Base-by-base conservation (phyloP, 2,113 vertebrate species). In the Cottus gobio region DNA sequence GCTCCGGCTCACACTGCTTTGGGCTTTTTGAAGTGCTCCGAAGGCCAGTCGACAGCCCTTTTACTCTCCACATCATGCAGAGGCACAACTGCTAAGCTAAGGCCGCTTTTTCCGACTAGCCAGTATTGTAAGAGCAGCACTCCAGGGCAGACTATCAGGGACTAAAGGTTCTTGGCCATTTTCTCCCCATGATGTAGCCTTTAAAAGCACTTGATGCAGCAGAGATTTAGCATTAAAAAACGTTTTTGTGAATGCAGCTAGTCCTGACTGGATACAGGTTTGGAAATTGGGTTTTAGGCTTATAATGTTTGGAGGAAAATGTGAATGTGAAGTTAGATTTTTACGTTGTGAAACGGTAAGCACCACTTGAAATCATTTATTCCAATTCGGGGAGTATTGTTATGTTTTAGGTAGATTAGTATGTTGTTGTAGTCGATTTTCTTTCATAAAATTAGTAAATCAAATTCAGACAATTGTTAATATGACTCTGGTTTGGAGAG, bases 11-110 rank as follows among this genome's bases (percentile, higher is more conserved):
- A 85, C 87, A 84, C 89, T 74, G 90, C 85, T 74, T 73, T 83
- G 84, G 80, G 75, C 71, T 89, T 94, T 95, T 87, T 92, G 86
- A 91, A 88, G 62, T 85, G 85, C 63, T 91, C 89, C 92, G 92
- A 85, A 88, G 83, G 91, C 88, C 85, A 87, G 85, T 77, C 64
- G 78, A 83, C 86, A 85, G 87, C 85, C 86, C 91, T 90, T 92
- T 91, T 83, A 90, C 82, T 88, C 85, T 80, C 60, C 71, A 73
- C 84, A 72, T 89, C 87, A 85, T 76, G 89, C 78, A 82, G 91
- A 63, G 90, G 50, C n/a, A 18, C 81, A 75, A 46, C 46, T 5
- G 70, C 83, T 78, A 69, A 75, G 86, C 87, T 85, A 84, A 70
- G 79, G 71, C 87, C 76, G 71, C 70, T 54, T 7, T 7, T 79